Evolutionary conservation across 2,888 invertebrate species (phyloP).

Genomic region (Prosopocoilus inquinatus): DNA sequence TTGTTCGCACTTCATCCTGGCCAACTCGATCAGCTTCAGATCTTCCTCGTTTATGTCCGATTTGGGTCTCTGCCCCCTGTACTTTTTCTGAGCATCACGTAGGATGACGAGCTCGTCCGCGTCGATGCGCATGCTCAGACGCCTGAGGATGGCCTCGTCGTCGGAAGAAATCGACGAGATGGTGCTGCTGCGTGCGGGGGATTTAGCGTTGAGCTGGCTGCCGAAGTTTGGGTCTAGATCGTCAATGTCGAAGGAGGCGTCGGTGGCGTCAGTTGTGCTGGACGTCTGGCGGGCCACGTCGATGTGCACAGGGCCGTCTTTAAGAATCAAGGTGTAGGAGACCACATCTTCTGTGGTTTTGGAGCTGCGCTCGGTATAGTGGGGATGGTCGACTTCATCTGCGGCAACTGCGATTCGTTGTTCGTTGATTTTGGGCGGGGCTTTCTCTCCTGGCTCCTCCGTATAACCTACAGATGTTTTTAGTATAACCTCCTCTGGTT

Average conservation of each 20-base stretch:
- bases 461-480: background rate
- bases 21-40: slow-evolving; percentile 32
- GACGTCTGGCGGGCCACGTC: background rate
- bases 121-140: slow-evolving; percentile 13
- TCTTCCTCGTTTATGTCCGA: slow-evolving; percentile 40
- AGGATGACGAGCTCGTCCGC: slow-evolving; percentile 5
- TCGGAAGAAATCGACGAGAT: slow-evolving; percentile 12
- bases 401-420: too few relatives aligned
- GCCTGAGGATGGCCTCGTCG: slow-evolving; percentile 9
- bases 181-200: background rate
- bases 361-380: background rate
- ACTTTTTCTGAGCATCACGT: slow-evolving; percentile 9
- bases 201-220: slow-evolving; percentile 8
- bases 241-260: slow-evolving; percentile 3
- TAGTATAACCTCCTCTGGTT: background rate
- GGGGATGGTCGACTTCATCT: too few relatives aligned
- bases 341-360: background rate
- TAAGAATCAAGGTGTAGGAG: background rate
- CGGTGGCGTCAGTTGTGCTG: background rate
- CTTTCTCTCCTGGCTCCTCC: background rate
- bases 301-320: background rate
- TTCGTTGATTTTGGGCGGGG: too few relatives aligned
- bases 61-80: slow-evolving; percentile 22
- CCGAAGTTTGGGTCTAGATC: slow-evolving; percentile 14
- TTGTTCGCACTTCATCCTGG: slow-evolving; percentile 26